phyloP scores from a whole-genome alignment of 1,140 invertebrate genomes.

The Meloidogyne exigua region DNA sequence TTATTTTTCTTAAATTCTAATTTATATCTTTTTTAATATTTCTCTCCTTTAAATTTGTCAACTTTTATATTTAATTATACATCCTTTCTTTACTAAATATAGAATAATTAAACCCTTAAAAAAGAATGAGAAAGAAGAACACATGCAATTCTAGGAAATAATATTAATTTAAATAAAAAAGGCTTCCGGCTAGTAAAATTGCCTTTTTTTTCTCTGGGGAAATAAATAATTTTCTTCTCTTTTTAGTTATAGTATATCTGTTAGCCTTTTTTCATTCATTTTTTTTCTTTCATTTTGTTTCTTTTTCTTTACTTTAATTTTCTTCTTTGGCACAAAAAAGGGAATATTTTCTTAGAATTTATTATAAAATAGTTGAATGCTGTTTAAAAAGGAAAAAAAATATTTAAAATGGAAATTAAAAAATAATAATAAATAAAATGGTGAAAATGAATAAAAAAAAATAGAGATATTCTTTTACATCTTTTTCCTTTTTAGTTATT shows the following conservation, averaged over 20 bases:
- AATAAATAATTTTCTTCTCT: neutral
- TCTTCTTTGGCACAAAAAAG: neutral
- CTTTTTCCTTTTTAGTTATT: slow-evolving; percentile 12
- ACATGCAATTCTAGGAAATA: neutral
- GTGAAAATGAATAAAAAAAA: too few species aligned
- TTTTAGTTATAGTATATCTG: too few species aligned
- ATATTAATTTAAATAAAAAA: slow-evolving; percentile 5
- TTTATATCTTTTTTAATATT: neutral
- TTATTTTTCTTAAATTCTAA: too few species aligned
- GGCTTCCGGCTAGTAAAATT: neutral
- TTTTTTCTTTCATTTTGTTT: neutral
- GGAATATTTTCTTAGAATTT: neutral
- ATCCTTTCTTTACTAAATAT: neutral
- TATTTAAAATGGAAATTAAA: too few species aligned
- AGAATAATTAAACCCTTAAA: neutral
- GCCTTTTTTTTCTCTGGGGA: neutral
- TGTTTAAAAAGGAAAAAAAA: too few species aligned
- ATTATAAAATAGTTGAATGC: too few species aligned
- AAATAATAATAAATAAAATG: too few species aligned
- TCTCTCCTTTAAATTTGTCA: neutral
- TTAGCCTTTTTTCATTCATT: too few species aligned
- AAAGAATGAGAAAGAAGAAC: neutral
- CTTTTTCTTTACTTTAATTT: neutral
- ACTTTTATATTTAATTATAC: too few species aligned
- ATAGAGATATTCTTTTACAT: neutral